Percentiles rank a stretch among this genome's conserved stretches.
These are phyloP conservation scores for Apostichopus japonicus DNA, from an alignment of 35 echinoderm and acorn worm genomes.

Conservation along the genomic window DNA sequence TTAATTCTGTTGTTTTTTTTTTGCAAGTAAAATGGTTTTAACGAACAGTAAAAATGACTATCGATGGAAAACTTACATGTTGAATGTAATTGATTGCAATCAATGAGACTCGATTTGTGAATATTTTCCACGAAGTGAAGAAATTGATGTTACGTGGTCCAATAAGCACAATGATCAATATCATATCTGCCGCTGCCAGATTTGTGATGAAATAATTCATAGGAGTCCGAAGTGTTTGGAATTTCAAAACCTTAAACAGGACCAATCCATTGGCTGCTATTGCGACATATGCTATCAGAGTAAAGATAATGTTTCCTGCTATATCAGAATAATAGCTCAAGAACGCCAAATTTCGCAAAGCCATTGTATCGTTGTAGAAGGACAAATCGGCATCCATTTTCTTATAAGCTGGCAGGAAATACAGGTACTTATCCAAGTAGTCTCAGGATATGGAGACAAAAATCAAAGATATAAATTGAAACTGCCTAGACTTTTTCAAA, in stretches of 20 bases:
- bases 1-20: no score
- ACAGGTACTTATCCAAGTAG: no score
- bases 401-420: no score
- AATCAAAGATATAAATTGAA: no score
- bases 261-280: slow-evolving; percentile 3
- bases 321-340: not conserved
- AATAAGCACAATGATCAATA: not conserved
- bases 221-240: not conserved
- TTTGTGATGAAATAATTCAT: slow-evolving; percentile 12
- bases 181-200: not conserved
- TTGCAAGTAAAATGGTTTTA: no score
- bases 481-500: no score
- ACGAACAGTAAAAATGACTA: no score
- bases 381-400: not conserved
- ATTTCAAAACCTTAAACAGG: not conserved
- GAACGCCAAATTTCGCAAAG: not conserved
- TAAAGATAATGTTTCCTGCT: not conserved
- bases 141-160: slow-evolving; percentile 10
- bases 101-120: not conserved
- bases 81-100: not conserved
- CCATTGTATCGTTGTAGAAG: not conserved
- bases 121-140: not conserved
- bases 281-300: not conserved
- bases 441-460: no score
- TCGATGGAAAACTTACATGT: slow-evolving; percentile 28